Conservation (phyloP, 2,113 vertebrate genomes). For the Toxotes chatareus region DNA sequence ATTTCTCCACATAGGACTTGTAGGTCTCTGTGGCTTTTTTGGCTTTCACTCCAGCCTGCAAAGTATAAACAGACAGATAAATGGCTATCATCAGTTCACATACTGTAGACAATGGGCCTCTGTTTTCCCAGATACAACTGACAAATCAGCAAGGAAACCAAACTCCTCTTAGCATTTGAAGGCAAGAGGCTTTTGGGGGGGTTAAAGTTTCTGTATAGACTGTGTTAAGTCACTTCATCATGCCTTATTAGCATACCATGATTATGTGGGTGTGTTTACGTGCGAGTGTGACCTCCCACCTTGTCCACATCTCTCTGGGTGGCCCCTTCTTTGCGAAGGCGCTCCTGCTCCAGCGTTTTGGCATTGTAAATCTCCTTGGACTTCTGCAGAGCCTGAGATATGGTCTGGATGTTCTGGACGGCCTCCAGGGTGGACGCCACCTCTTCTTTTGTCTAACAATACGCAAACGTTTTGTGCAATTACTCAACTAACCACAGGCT, state of each 20-base stretch:
- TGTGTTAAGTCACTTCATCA: constrained; percentile 54
- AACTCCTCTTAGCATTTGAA: constrained; percentile 33
- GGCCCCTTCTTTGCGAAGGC: constrained; percentile 96
- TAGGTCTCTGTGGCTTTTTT: constrained; percentile 98
- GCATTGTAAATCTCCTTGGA: constrained; percentile 96
- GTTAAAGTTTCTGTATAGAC: constrained; percentile 39
- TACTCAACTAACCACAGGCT: neutral
- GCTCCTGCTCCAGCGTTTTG: constrained; percentile 94
- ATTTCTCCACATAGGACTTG: constrained; percentile 95
- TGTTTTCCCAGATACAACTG: constrained; percentile 36
- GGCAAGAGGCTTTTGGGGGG: constrained; percentile 4
- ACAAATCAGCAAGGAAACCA: constrained; percentile 5
- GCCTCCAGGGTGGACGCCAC: constrained; percentile 96
- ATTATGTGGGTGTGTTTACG: constrained; percentile 44
- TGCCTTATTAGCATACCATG: constrained; percentile 57
- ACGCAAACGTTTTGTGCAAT: neutral
- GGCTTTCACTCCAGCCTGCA: constrained; percentile 92
- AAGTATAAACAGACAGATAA: constrained; percentile 72
- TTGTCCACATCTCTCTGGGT: constrained; percentile 96
- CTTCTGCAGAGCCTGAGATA: constrained; percentile 94
- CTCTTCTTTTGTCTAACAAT: constrained; percentile 93
- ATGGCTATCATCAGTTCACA: constrained; percentile 25
- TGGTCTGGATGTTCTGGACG: constrained; percentile 95
- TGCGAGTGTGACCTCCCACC: constrained; percentile 81
- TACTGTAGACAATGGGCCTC: constrained; percentile 33